Conservation (phyloP, 1,140 invertebrate species). For the Druon quercuslanigerum region DNA sequence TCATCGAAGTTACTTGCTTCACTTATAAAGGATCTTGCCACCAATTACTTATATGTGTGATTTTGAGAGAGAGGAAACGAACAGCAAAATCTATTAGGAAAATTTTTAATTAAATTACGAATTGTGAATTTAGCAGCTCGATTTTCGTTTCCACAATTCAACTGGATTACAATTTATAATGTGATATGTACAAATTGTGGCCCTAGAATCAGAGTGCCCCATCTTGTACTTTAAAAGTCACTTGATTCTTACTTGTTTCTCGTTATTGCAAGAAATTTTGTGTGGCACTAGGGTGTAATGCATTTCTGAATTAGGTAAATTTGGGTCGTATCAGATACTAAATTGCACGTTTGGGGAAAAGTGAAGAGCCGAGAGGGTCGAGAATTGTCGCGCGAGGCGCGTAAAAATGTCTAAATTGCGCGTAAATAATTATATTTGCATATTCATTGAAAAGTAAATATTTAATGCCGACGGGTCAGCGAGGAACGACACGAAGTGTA, state of each 20-base stretch:
- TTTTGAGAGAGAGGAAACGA: no score
- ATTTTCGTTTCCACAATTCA: no score
- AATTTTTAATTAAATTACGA: no score
- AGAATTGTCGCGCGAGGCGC: slow-evolving; percentile 53
- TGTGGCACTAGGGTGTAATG: slow-evolving; percentile 10
- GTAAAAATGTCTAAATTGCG: slow-evolving; percentile 75
- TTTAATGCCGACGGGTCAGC: slow-evolving; percentile 66
- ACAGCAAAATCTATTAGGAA: no score
- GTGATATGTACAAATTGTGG: no score
- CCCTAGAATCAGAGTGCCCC: no score
- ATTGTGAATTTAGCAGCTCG: no score
- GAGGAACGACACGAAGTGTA: slow-evolving; percentile 66
- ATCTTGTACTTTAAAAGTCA: no score
- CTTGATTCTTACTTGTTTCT: no score
- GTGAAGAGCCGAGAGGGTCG: slow-evolving; percentile 47
- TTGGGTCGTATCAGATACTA: no score
- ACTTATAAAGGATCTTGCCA: not conserved
- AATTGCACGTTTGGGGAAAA: not conserved
- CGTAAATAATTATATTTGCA: slow-evolving; percentile 77
- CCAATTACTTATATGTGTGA: not conserved
- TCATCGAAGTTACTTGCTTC: not conserved
- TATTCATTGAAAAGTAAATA: slow-evolving; percentile 77
- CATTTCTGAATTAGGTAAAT: no score
- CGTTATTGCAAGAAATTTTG: slow-evolving; percentile 29
- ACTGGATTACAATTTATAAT: no score